Base-by-base conservation (phyloP, 2,797 vertebrate species). In the Limnodromus scolopaceus region DNA sequence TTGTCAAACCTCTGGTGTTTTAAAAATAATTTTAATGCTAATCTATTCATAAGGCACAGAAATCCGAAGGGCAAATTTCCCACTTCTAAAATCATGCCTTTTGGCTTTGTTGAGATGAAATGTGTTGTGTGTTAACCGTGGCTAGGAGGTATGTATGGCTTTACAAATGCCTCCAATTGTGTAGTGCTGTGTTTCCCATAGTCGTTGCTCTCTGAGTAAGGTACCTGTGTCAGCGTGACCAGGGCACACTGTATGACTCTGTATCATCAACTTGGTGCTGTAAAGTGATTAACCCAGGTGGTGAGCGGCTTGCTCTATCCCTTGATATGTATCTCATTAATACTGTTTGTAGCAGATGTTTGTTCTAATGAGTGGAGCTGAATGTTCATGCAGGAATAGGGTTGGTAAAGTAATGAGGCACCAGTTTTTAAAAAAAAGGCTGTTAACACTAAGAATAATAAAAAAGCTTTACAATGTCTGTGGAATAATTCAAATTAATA, bases 311-410 rank as follows among this genome's bases (percentile, higher is more conserved):
- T 87, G 20, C 95, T 97, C 66, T 71, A 63, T 96, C 96, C 93
- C 91, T 95, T 96, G 95, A 69, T 96, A 92, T 54, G 43, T 93
- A 87, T 96, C 94, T 98, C 95, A 95, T 98, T 98, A 98, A 97
- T 97, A 65, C 92, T 87, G 79, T 92, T 97, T 94, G 95, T 95
- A 97, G 95, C 96, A 98, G 97, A 96, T 98, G 96, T 97, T 98
- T 97, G 80, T 96, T 97, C 95, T 98, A 97, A 97, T 97, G 96
- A 98, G 94, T 79, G 57, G 87, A 98, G 91, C 95, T 88, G 90
- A 96, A 94, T 95, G 93, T 97, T 98, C 95, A 97, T 92, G 84
- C 89, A 95, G 92, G 89, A 96, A 81, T 85, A 84, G 84, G 84
- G 89, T 68, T 79, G 66, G 76, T 95, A 77, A 96, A 86, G 94